Conservation (phyloP, 2,888 invertebrate species). For the Agrochola lychnidis region DNA sequence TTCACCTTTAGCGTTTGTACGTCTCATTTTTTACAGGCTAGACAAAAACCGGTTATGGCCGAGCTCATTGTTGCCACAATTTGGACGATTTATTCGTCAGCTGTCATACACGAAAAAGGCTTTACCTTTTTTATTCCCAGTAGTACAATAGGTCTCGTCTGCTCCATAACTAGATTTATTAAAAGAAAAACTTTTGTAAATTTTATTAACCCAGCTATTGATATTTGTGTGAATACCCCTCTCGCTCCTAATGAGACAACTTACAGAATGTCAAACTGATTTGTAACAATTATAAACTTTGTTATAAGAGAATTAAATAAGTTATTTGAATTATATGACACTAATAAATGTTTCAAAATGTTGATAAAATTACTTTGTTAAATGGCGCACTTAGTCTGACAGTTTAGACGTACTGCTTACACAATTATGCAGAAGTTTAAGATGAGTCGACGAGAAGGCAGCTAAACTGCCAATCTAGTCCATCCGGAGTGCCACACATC, state of each 20-base stretch:
- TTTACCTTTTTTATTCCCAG: conserved; percentile 34
- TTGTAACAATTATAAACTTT: conserved; percentile 50
- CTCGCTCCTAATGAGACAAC: conserved; percentile 19
- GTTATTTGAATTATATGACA: conserved; percentile 39
- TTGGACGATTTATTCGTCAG: conserved; percentile 49
- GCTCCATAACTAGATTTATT: conserved; percentile 27
- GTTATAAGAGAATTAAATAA: conserved; percentile 41
- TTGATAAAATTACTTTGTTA: conserved; percentile 47
- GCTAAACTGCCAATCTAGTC: conserved; percentile 75
- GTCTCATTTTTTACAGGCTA: conserved; percentile 49
- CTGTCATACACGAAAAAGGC: conserved; percentile 38
- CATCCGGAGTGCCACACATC: conserved; percentile 75
- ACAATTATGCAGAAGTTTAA: conserved; percentile 68
- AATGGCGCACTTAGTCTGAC: conserved; percentile 43
- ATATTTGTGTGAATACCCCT: conserved; percentile 4
- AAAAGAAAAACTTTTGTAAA: not conserved
- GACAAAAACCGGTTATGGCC: conserved; percentile 43
- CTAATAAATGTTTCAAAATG: conserved; percentile 50
- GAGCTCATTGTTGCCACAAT: conserved; percentile 36
- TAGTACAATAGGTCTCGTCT: conserved; percentile 24
- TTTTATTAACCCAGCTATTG: not conserved
- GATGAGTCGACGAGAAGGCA: conserved; percentile 65
- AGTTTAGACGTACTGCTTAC: conserved; percentile 58
- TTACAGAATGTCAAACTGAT: conserved; percentile 41
- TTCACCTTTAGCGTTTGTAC: conserved; percentile 54